A percentile compares a stretch with the other conserved stretches of the same genome.
phyloP scores from a whole-genome alignment of 1,140 invertebrate genomes.

The Drosophila dunni region DNA sequence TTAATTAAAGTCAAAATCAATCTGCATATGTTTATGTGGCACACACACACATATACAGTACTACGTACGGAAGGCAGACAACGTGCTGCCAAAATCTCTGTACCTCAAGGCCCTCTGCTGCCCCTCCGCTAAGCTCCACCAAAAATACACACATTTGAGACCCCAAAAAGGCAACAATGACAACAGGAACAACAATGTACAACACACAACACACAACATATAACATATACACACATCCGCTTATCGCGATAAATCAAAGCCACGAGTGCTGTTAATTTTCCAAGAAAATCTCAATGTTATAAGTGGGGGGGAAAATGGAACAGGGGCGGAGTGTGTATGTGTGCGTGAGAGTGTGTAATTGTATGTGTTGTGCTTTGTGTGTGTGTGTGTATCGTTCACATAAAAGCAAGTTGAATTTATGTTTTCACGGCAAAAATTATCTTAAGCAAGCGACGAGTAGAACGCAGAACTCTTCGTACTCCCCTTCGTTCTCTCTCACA shows the following conservation, averaged over 20 bases:
- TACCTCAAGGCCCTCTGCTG: neutral
- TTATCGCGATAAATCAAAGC: constrained; percentile 80
- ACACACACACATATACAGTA: no score
- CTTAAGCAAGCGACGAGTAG: constrained; percentile 33
- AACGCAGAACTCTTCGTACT: constrained; percentile 9
- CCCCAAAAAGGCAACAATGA: constrained; percentile 33
- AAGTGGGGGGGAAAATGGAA: constrained; percentile 9
- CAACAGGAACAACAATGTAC: constrained; percentile 18
- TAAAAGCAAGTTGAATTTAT: constrained; percentile 79
- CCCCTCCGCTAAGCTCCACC: constrained; percentile 1
- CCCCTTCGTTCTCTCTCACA: neutral
- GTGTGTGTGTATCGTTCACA: constrained; percentile 26
- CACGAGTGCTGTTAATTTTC: constrained; percentile 81
- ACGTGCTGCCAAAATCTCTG: constrained; percentile 33
- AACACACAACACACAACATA: constrained; percentile 13
- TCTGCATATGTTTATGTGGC: constrained; percentile 66
- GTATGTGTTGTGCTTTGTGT: constrained; percentile 33
- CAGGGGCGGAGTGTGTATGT: constrained; percentile 34
- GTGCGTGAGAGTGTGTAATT: constrained; percentile 16
- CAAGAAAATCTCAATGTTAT: constrained; percentile 61
- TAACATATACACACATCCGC: constrained; percentile 64
- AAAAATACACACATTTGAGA: constrained; percentile 20
- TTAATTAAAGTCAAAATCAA: constrained; percentile 75
- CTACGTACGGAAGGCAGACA: constrained; percentile 15
- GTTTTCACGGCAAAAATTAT: constrained; percentile 76